Conservation (phyloP, 2,888 invertebrate genomes). For the Cryptops parisi region DNA sequence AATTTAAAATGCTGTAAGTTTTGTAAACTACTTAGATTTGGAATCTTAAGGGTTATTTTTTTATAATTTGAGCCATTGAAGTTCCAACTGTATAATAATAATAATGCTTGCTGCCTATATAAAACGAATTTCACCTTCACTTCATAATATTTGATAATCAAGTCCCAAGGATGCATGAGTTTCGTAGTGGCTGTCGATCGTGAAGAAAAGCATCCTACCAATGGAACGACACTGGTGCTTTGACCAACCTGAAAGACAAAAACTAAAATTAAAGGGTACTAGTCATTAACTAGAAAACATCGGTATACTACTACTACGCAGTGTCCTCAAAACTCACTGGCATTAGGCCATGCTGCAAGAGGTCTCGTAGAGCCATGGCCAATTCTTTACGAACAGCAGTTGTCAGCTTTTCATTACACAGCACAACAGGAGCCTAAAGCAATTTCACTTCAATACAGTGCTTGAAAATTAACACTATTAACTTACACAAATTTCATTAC, state of each 20-base stretch:
- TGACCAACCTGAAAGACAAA: slow-evolving; percentile 38
- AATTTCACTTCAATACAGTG: not conserved
- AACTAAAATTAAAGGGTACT: too few species aligned
- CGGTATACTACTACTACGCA: too few species aligned
- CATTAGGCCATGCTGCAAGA: slow-evolving; percentile 85
- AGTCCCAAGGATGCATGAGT: slow-evolving; percentile 84
- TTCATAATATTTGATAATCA: slow-evolving; percentile 84
- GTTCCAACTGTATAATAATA: too few species aligned
- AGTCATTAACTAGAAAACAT: too few species aligned
- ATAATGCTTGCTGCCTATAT: too few species aligned
- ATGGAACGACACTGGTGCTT: slow-evolving; percentile 64
- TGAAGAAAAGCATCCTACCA: slow-evolving; percentile 64
- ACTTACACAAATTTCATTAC: too few species aligned
- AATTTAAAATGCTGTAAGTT: too few species aligned
- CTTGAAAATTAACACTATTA: too few species aligned
- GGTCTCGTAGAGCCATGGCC: slow-evolving; percentile 72
- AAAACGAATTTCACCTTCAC: too few species aligned
- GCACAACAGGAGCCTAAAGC: slow-evolving; percentile 30
- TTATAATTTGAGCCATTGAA: too few species aligned
- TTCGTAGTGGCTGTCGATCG: slow-evolving; percentile 39
- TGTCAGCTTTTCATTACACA: slow-evolving; percentile 62
- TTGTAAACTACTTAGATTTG: not conserved
- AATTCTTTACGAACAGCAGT: slow-evolving; percentile 81
- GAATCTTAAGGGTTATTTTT: too few species aligned
- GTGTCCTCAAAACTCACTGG: slow-evolving; percentile 37